Evolutionary conservation across 2,888 invertebrate genomes (phyloP).

Genomic region (Mycalesis mineus): DNA sequence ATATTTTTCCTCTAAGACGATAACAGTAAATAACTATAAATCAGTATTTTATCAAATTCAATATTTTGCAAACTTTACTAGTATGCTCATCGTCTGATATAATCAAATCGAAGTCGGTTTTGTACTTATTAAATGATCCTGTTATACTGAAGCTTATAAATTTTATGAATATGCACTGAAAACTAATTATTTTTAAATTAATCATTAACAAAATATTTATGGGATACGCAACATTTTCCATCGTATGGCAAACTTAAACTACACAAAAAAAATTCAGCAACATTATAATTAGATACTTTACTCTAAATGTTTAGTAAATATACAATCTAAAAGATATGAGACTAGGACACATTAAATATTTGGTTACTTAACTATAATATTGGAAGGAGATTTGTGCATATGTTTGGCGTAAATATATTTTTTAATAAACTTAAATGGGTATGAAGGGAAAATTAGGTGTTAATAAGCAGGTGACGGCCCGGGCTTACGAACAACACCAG

Average conservation of each 20-base stretch:
- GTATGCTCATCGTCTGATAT: too few relatives aligned
- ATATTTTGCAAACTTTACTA: too few relatives aligned
- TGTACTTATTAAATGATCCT: too few relatives aligned
- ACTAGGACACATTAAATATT: conserved; percentile 49
- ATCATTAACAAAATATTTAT: conserved; percentile 6
- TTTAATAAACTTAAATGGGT: conserved; percentile 4
- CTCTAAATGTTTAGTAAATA: conserved; percentile 41
- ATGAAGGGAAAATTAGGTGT: conserved; percentile 20
- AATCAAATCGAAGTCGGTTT: too few relatives aligned
- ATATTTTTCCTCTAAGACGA: not conserved
- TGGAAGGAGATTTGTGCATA: conserved; percentile 30
- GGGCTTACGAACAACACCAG: not conserved
- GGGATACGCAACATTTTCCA: conserved; percentile 19
- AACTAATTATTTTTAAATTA: conserved; percentile 16
- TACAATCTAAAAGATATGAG: conserved; percentile 41
- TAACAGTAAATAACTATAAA: too few relatives aligned
- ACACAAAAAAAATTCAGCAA: conserved; percentile 11
- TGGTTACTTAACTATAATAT: conserved; percentile 31
- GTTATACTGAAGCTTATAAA: too few relatives aligned
- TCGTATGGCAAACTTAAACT: conserved; percentile 17
- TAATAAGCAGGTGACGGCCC: not conserved
- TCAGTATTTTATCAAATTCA: too few relatives aligned
- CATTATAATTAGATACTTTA: conserved; percentile 21
- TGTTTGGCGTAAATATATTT: conserved; percentile 21
- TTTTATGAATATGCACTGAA: conserved; percentile 19